Percentiles rank a stretch among this genome's conserved stretches.
These are phyloP conservation scores for Arrhopalites spinosus DNA, from an alignment of 2,888 invertebrate species.

Conservation along the genomic window DNA sequence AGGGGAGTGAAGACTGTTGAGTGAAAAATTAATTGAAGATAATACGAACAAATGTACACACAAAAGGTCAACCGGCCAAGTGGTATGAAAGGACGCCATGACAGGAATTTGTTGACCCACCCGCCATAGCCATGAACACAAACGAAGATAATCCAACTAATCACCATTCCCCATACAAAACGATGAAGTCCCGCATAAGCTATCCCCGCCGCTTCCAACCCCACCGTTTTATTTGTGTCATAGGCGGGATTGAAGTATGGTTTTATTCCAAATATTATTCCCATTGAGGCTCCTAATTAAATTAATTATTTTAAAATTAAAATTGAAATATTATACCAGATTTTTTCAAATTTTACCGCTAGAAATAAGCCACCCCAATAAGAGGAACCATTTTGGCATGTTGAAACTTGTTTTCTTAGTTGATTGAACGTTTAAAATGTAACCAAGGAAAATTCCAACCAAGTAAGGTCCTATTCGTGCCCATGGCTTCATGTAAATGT, in stretches of 20 bases:
- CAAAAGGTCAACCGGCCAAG: slow-evolving; percentile 45
- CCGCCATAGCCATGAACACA: slow-evolving; percentile 55
- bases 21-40: slow-evolving; percentile 20
- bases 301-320: no score
- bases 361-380: slow-evolving; percentile 13
- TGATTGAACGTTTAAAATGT: slow-evolving; percentile 40
- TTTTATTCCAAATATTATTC: slow-evolving; percentile 6
- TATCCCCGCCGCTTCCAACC: background rate
- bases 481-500: slow-evolving; percentile 55
- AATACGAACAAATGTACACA: slow-evolving; percentile 40
- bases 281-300: background rate
- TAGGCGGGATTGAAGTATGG: slow-evolving; percentile 9
- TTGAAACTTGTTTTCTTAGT: background rate
- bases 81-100: slow-evolving; percentile 46
- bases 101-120: slow-evolving; percentile 42
- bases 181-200: slow-evolving; percentile 53
- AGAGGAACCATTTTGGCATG: background rate
- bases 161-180: slow-evolving; percentile 48
- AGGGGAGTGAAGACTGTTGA: background rate
- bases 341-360: background rate
- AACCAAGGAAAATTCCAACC: slow-evolving; percentile 56
- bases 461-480: slow-evolving; percentile 54
- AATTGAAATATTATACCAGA: no score
- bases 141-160: slow-evolving; percentile 56
- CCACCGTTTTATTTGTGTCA: background rate